Base-by-base conservation (phyloP, 2,113 vertebrate species). In the Bubo scandiacus region DNA sequence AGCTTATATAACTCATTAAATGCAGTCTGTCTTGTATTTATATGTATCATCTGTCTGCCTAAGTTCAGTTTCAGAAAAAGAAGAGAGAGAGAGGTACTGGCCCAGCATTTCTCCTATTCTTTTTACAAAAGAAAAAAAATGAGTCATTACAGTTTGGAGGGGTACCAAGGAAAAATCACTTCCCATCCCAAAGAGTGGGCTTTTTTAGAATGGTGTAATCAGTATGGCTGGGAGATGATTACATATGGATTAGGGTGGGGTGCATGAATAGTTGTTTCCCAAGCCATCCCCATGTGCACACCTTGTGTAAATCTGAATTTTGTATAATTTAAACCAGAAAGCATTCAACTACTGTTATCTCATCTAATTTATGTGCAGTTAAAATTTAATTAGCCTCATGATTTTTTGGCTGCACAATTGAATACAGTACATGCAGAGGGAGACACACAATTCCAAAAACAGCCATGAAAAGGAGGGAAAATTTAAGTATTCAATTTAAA, bases 331-430 rank as follows among this genome's bases (percentile, higher is more conserved):
- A 94, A 97, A 94, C 71, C 91, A 95, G 94, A 96, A 91, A 95
- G 38, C 65, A 86, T 90, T 88, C 73, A 93, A 94, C 92, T 97
- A 91, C 87, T 94, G 96, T 87, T 96, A 95, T 95, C 94, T 96
- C 97, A 96, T 95, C 86, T 94, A 96, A 96, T 96, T 97, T 96
- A 96, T 92, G 94, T 94, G 88, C 95, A 94, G 94, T 80, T 96
- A 94, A 93, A 93, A 90, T 89, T 96, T 96, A 96, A 83, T 96
- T 93, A 88, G 94, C 80, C 72, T 94, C 92, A 92, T 72, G 87
- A 90, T 92, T 89, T 95, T 94, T 96, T 98, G 98, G 97, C 97
- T 97, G 87, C 62, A 92, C 36, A 86, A 63, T 23, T 32, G 86
- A 83, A 83, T 88, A 66, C 25, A 74, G 52, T 88, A 68, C 88